Conservation (phyloP, 2,797 vertebrate genomes). For the Sitta carolinensis region DNA sequence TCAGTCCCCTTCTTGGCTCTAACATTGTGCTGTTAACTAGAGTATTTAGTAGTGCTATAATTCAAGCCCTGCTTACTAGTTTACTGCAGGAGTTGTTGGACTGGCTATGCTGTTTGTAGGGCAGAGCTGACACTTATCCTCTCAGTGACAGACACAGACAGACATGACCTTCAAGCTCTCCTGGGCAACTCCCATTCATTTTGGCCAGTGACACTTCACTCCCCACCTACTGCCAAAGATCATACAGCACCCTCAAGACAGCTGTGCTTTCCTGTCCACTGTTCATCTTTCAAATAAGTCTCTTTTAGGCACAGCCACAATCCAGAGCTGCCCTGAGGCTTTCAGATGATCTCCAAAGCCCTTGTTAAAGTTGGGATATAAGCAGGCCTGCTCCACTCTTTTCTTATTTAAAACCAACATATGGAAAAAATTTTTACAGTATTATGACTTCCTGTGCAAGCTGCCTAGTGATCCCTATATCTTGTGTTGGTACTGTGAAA, state of each 20-base stretch:
- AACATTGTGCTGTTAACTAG: neutral
- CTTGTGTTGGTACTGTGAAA: neutral
- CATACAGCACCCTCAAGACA: neutral
- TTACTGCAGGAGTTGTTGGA: neutral
- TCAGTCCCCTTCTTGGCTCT: neutral
- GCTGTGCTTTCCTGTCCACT: neutral
- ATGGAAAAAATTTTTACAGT: neutral
- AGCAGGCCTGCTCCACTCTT: neutral
- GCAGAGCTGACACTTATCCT: neutral
- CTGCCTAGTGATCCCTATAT: neutral
- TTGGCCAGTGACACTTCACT: neutral
- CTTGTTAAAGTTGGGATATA: neutral
- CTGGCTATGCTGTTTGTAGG: neutral
- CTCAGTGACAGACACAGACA: neutral
- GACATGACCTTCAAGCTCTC: neutral
- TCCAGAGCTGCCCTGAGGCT: neutral
- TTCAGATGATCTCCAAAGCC: neutral
- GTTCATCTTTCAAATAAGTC: neutral
- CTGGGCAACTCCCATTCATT: neutral
- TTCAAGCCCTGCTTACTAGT: neutral
- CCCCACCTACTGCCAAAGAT: neutral
- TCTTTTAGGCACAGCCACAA: neutral
- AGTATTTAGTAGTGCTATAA: neutral
- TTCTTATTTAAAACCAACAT: neutral
- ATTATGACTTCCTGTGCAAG: neutral